phyloP scores from a whole-genome alignment of 2,888 invertebrate species.

The Hyposoter dolosus region DNA sequence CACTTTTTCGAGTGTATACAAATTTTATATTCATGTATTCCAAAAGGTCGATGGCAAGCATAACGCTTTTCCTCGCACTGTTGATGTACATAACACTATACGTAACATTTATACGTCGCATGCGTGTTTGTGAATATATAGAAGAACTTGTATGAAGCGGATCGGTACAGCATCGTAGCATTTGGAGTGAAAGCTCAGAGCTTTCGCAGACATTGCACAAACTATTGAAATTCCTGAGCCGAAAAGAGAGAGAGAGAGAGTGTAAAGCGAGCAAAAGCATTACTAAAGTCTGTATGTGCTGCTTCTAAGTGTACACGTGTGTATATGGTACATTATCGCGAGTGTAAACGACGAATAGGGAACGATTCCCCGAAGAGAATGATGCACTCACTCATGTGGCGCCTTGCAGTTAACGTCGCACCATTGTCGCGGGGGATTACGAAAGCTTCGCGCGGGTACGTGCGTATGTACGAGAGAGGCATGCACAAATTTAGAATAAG shows the following conservation, averaged over 20 bases:
- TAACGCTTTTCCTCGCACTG: constrained; percentile 37
- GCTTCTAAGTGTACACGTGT: neutral
- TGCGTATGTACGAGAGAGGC: constrained; percentile 65
- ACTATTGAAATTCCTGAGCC: constrained; percentile 47
- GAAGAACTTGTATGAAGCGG: neutral
- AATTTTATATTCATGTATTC: constrained; percentile 62
- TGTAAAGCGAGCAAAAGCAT: constrained; percentile 30
- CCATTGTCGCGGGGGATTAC: constrained; percentile 60
- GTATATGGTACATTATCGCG: neutral
- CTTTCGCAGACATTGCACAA: constrained; percentile 36
- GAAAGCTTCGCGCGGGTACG: constrained; percentile 48
- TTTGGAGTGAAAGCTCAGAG: constrained; percentile 43
- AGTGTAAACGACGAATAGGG: constrained; percentile 33
- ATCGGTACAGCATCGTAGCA: constrained; percentile 8
- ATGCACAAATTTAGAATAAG: constrained; percentile 76
- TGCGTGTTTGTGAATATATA: neutral
- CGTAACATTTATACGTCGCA: neutral
- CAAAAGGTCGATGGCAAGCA: constrained; percentile 42
- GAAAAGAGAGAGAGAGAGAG: neutral
- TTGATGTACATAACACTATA: neutral
- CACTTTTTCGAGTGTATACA: constrained; percentile 14
- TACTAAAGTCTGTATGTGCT: neutral
- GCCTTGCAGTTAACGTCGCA: constrained; percentile 59
- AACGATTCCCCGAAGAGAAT: constrained; percentile 52
- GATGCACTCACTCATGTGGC: constrained; percentile 48